A percentile compares a stretch with the other conserved stretches of the same genome.
Evolutionary conservation across 2,888 invertebrate genomes (phyloP).

Genomic region (Scelioninae gen. 2): DNA sequence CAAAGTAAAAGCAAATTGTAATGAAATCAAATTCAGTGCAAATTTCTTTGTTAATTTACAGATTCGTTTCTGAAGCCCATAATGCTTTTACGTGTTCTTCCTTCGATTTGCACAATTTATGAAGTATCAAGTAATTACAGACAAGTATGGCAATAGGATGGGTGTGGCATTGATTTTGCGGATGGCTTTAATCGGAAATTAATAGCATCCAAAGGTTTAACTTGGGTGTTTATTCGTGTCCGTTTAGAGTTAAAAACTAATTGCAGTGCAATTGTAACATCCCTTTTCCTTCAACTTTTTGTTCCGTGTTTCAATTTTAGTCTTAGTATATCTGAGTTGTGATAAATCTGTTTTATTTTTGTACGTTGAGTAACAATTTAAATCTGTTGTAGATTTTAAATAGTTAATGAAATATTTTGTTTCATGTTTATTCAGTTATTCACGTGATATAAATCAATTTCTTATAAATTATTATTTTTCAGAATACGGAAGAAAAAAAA

Average conservation of each 20-base stretch:
- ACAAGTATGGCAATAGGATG: slow-evolving; percentile 54
- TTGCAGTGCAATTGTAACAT: too few species aligned
- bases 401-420: too few species aligned
- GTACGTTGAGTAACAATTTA: too few species aligned
- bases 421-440: too few species aligned
- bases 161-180: slow-evolving; percentile 67
- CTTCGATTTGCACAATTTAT: slow-evolving; percentile 43
- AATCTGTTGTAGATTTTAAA: too few species aligned
- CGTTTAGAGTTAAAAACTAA: too few species aligned
- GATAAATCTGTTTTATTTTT: neutral
- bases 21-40: neutral
- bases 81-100: slow-evolving; percentile 30
- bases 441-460: too few species aligned
- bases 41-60: slow-evolving; percentile 2
- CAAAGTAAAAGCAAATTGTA: neutral
- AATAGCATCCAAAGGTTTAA: slow-evolving; percentile 60
- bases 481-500: too few species aligned
- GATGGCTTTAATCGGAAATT: slow-evolving; percentile 66
- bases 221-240: slow-evolving; percentile 46
- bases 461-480: too few species aligned
- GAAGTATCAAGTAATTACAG: slow-evolving; percentile 49
- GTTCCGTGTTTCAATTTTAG: too few species aligned
- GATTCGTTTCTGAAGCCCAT: slow-evolving; percentile 22
- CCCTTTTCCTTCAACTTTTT: too few species aligned
- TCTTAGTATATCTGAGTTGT: too few species aligned